phyloP scores from a whole-genome alignment of 2,797 vertebrate genomes.

The Artibeus lituratus region DNA sequence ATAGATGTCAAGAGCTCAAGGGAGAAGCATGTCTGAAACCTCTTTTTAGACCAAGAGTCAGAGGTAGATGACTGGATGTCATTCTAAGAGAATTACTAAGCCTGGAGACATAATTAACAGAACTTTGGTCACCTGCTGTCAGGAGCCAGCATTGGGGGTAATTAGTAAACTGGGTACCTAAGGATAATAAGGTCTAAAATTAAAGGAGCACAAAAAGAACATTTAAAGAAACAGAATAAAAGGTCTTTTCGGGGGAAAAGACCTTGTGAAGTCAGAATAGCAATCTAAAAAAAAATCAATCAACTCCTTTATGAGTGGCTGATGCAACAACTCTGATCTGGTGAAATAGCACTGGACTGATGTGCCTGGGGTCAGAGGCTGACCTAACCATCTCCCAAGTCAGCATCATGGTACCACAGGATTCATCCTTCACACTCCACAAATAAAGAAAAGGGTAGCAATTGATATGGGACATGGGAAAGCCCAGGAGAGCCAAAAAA shows the following conservation, averaged over 20 bases:
- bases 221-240: slow-evolving; percentile 13
- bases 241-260: slow-evolving; percentile 52
- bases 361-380: not conserved
- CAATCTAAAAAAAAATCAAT: not conserved
- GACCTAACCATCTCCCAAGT: slow-evolving; percentile 38
- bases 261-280: slow-evolving; percentile 7
- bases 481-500: slow-evolving; percentile 61
- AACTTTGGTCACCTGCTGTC: slow-evolving; percentile 72
- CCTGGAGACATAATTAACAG: slow-evolving; percentile 79
- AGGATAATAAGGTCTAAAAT: slow-evolving; percentile 64
- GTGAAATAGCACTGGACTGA: not conserved
- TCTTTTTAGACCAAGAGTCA: slow-evolving; percentile 59
- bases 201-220: slow-evolving; percentile 35
- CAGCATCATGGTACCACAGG: not conserved
- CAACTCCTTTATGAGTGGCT: slow-evolving; percentile 29
- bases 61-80: slow-evolving; percentile 70
- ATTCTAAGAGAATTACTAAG: slow-evolving; percentile 61
- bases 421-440: slow-evolving; percentile 31
- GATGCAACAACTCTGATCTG: not conserved
- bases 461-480: not conserved
- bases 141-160: slow-evolving; percentile 61
- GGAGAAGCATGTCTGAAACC: slow-evolving; percentile 44
- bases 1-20: slow-evolving; percentile 52
- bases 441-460: slow-evolving; percentile 40
- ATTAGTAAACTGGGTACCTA: slow-evolving; percentile 72